Evolutionary conservation across 1,140 invertebrate genomes (phyloP), one percentile per base, ranked within the genome.

Genomic region (Lepidurus packardi): DNA sequence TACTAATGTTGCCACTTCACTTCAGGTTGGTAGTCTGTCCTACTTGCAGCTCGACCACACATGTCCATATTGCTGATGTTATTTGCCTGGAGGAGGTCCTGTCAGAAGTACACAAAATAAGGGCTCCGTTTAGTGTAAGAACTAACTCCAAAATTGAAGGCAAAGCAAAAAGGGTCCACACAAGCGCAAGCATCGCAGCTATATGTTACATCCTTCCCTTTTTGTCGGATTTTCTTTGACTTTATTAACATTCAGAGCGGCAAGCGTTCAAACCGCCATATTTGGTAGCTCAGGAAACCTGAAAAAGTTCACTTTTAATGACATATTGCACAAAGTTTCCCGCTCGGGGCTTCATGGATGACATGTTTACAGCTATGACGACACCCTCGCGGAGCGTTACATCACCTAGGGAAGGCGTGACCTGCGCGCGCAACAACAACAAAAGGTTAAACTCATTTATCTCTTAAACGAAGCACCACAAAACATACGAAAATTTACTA

Each of bases 41-140:
- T 65, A 65, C 53, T 65, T 65, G 53, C 53, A 65, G n/a, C 21
- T 65, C 53, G 53, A 65, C 53, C 53, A 65, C 53, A 65, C 53
- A 65, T 65, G 53, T 65, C 53, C 53, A 65, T 65, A 65, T 65
- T 65, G 53, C 53, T 65, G 53, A 65, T 65, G 53, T 9, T 9
- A 34, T 65, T 7, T 65, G 53, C 53, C 53, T 65, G 21, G 53
- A 65, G 53, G 53, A 65, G 53, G 53, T 65, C 53, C 53, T 65
- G 53, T 65, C 53, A 65, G 53, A 21, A 65, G 53, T n/a, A 65
- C 16, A 65, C 21, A 65, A 65, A 65, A 65, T 65, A 65, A 13
- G 21, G 21, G 53, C 21, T 65, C 53, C 53, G 21, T 65, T 65
- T 65, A 65, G 53, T 65, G 16, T 65, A 13, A 34, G 34, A n/a